These are phyloP conservation scores for Dynastes hyllus DNA, from an alignment of 2,888 invertebrate species.

Conservation along the genomic window DNA sequence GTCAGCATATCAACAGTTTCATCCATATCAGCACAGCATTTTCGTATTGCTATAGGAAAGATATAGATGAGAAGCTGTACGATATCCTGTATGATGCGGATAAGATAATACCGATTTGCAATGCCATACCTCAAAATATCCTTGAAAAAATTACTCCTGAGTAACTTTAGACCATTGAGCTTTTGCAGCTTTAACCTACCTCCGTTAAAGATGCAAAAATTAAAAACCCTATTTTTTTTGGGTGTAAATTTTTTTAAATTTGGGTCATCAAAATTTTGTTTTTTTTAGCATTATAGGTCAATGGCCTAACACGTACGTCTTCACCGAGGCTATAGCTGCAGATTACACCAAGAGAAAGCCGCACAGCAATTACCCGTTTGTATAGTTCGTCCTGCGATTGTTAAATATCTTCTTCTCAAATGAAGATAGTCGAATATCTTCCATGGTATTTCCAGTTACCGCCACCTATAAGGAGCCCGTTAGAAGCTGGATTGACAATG, in stretches of 20 bases:
- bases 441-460: conserved; percentile 58
- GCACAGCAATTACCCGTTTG: conserved; percentile 75
- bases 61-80: conserved; percentile 69
- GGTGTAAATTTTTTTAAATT: too few relatives aligned
- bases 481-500: conserved; percentile 79
- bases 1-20: conserved; percentile 73
- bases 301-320: conserved; percentile 84
- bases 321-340: conserved; percentile 83
- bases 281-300: conserved; percentile 71
- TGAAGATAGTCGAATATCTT: not conserved
- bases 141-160: conserved; percentile 65
- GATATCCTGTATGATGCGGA: conserved; percentile 71
- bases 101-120: conserved; percentile 64
- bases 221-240: not conserved
- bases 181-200: not conserved
- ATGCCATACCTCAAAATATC: conserved; percentile 66
- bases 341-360: conserved; percentile 73
- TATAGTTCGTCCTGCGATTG: conserved; percentile 81
- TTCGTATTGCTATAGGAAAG: conserved; percentile 59
- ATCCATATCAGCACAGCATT: conserved; percentile 64
- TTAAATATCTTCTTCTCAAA: conserved; percentile 57
- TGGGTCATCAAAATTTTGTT: too few relatives aligned
- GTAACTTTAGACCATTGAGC: conserved; percentile 58
- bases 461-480: conserved; percentile 68
- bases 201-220: not conserved